Evolutionary conservation across 2,113 vertebrate species (phyloP).

Genomic region (Microcebus tavaratra): DNA sequence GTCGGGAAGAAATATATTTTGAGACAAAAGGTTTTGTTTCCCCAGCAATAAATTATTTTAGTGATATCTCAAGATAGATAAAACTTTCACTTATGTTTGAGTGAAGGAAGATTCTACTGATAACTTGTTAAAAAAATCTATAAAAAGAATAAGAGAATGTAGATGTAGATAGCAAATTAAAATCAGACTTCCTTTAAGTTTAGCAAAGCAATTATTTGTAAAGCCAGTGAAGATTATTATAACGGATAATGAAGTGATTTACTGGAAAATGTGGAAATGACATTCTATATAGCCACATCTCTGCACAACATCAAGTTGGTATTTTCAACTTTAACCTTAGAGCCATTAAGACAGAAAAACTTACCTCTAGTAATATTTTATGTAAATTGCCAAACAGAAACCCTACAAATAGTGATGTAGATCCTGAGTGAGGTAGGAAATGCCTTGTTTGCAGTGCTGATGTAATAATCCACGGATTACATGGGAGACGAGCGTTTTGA

Average conservation of each 20-base stretch:
- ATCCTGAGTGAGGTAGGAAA: background rate
- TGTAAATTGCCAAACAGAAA: conserved; percentile 38
- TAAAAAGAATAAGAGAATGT: conserved; percentile 90
- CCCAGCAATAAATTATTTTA: conserved; percentile 89
- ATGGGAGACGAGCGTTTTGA: background rate
- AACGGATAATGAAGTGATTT: conserved; percentile 87
- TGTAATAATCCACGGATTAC: background rate
- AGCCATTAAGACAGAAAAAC: conserved; percentile 67
- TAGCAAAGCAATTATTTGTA: conserved; percentile 86
- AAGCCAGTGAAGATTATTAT: conserved; percentile 84
- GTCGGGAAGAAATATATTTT: conserved; percentile 90
- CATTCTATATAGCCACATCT: conserved; percentile 76
- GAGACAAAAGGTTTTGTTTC: conserved; percentile 91
- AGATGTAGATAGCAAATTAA: conserved; percentile 90
- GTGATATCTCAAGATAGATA: conserved; percentile 89
- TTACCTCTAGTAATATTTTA: conserved; percentile 63
- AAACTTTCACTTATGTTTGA: conserved; percentile 92
- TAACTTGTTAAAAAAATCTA: conserved; percentile 88
- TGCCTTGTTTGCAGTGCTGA: background rate
- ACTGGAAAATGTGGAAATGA: conserved; percentile 74
- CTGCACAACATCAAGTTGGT: conserved; percentile 79
- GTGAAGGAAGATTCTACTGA: conserved; percentile 89
- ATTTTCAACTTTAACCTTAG: conserved; percentile 85
- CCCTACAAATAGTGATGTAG: background rate
- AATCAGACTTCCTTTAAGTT: conserved; percentile 90